Evolutionary conservation across 1,140 invertebrate genomes (phyloP).

Genomic region (Papilio aristodemus): DNA sequence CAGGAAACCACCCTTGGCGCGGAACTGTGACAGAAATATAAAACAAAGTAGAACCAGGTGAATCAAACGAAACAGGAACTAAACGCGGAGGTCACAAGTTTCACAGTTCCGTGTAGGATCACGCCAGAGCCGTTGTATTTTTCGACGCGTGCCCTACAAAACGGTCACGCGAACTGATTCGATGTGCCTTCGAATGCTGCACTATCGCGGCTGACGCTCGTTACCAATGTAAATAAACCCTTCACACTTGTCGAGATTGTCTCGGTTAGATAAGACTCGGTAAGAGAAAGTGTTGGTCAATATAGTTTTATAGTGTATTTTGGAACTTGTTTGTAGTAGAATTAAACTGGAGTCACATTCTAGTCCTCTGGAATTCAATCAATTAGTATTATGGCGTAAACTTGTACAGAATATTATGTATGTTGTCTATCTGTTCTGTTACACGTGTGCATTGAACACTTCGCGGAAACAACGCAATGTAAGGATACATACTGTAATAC

Average conservation of each 20-base stretch:
- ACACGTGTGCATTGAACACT: no score
- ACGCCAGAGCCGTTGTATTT: background rate
- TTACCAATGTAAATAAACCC: background rate
- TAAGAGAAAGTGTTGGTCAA: conserved; percentile 1
- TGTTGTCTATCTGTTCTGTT: no score
- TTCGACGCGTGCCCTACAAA: conserved; percentile 39
- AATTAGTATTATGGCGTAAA: no score
- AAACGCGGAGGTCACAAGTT: background rate
- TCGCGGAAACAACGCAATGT: no score
- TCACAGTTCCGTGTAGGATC: conserved; percentile 14
- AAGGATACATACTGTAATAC: no score
- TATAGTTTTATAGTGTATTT: background rate
- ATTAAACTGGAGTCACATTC: no score
- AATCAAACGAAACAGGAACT: conserved; percentile 18
- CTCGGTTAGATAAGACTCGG: background rate
- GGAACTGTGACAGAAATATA: background rate
- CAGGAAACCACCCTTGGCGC: background rate
- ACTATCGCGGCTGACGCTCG: background rate
- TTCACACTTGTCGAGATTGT: background rate
- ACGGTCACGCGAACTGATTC: conserved; percentile 37
- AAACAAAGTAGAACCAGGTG: background rate
- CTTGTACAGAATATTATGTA: no score
- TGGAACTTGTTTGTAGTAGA: background rate
- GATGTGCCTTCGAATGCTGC: background rate
- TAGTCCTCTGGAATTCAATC: no score